Evolutionary conservation across 2,113 vertebrate species (phyloP).

Genomic region (Fregetta grallaria): DNA sequence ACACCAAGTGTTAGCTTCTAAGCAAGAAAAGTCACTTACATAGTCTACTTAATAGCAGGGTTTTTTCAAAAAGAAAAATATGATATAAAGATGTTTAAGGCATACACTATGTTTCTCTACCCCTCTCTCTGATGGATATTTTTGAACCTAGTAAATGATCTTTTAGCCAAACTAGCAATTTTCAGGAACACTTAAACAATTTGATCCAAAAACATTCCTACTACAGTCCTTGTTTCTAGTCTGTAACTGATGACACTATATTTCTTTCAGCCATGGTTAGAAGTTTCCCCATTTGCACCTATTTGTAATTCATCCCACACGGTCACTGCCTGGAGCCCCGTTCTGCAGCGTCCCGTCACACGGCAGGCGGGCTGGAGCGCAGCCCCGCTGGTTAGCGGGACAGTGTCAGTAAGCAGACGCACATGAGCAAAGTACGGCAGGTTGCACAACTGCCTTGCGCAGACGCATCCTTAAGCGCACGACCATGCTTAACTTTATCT

Average conservation of each 20-base stretch:
- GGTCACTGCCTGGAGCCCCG: too few species aligned
- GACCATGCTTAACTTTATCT: too few species aligned
- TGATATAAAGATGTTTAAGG: not conserved
- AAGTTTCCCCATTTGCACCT: not conserved
- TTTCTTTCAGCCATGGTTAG: not conserved
- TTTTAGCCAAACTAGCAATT: not conserved
- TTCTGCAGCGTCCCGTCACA: not conserved
- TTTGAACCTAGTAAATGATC: not conserved
- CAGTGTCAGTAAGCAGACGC: accelerated
- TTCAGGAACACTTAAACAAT: not conserved
- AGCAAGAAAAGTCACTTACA: not conserved
- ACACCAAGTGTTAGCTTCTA: not conserved
- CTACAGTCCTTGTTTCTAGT: not conserved
- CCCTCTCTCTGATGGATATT: not conserved
- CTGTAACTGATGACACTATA: not conserved
- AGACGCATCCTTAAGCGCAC: too few species aligned
- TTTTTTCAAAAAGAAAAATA: not conserved
- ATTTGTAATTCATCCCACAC: not conserved
- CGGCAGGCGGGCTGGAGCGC: not conserved
- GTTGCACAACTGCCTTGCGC: not conserved
- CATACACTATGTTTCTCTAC: not conserved
- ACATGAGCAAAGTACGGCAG: accelerated
- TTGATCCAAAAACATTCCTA: not conserved
- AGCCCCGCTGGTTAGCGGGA: accelerated
- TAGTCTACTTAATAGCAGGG: not conserved